phyloP scores from a whole-genome alignment of 2,888 invertebrate species.

The Platerodrilus igneus region DNA sequence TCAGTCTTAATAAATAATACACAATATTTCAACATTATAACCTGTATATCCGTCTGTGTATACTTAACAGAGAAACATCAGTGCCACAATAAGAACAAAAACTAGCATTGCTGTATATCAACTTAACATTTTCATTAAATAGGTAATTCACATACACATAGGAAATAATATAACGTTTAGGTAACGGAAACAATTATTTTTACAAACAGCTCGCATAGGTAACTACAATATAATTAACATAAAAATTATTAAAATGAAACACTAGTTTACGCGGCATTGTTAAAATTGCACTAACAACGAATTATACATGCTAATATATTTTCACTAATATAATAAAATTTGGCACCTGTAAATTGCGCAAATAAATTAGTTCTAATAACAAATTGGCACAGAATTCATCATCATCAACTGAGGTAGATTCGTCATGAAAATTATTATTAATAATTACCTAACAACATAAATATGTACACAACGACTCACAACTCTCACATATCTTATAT shows the following conservation, averaged over 20 bases:
- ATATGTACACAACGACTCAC: constrained; percentile 43
- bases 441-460: constrained; percentile 42
- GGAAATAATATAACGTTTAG: constrained; percentile 26
- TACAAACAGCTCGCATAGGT: constrained; percentile 32
- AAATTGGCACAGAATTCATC: constrained; percentile 31
- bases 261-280: constrained; percentile 10
- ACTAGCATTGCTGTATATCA: constrained; percentile 24
- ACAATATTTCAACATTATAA: no score
- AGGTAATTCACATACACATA: constrained; percentile 30
- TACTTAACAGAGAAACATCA: constrained; percentile 20
- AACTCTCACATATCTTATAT: constrained; percentile 35
- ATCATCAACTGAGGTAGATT: constrained; percentile 48
- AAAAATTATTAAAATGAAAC: constrained; percentile 15
- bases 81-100: constrained; percentile 24
- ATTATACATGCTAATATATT: constrained; percentile 16
- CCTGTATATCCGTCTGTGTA: constrained; percentile 29
- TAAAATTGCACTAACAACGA: constrained; percentile 27
- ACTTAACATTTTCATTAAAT: constrained; percentile 18
- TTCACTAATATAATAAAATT: constrained; percentile 20
- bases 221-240: constrained; percentile 30
- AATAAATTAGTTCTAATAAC: constrained; percentile 19
- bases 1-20: constrained; percentile 46
- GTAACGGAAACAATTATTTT: constrained; percentile 32
- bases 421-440: constrained; percentile 45
- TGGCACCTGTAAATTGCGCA: constrained; percentile 25